Percentiles rank a stretch among this genome's conserved stretches.
Evolutionary conservation across 2,888 invertebrate genomes (phyloP).

Genomic region (Caenorhabditis japonica): DNA sequence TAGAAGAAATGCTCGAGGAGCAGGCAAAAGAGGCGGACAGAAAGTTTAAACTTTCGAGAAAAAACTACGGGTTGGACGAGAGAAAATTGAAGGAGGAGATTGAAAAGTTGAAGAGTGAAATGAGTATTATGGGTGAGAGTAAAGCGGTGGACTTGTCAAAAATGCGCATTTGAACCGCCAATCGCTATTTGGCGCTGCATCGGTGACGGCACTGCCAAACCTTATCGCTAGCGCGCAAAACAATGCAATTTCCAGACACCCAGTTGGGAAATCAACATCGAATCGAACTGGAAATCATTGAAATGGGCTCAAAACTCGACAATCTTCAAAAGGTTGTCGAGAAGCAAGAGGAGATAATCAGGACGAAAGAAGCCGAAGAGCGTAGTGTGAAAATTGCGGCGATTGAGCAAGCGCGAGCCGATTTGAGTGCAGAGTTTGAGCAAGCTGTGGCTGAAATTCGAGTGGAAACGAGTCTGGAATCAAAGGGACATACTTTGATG

Average conservation of each 20-base stretch:
- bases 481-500: constrained; percentile 55
- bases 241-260: constrained; percentile 41
- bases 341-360: constrained; percentile 52
- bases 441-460: constrained; percentile 45
- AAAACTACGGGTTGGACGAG: constrained; percentile 31
- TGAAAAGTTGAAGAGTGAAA: constrained; percentile 45
- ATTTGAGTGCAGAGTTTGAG: constrained; percentile 48
- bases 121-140: constrained; percentile 52
- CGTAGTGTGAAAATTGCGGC: constrained; percentile 50
- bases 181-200: no score
- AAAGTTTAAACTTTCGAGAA: constrained; percentile 24
- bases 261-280: constrained; percentile 61
- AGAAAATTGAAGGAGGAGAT: constrained; percentile 45
- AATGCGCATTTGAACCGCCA: no score
- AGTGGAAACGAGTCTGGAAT: constrained; percentile 50
- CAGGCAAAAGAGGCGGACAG: constrained; percentile 29
- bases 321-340: constrained; percentile 36
- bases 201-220: no score
- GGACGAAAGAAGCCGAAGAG: constrained; percentile 58
- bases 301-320: constrained; percentile 55
- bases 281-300: constrained; percentile 57
- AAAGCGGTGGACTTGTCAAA: no score
- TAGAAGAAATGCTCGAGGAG: constrained; percentile 52
- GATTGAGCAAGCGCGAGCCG: constrained; percentile 52
- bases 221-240: no score